These are phyloP conservation scores for Ichneumoninae sp. DNA, from an alignment of 2,888 invertebrate genomes.

Conservation along the genomic window DNA sequence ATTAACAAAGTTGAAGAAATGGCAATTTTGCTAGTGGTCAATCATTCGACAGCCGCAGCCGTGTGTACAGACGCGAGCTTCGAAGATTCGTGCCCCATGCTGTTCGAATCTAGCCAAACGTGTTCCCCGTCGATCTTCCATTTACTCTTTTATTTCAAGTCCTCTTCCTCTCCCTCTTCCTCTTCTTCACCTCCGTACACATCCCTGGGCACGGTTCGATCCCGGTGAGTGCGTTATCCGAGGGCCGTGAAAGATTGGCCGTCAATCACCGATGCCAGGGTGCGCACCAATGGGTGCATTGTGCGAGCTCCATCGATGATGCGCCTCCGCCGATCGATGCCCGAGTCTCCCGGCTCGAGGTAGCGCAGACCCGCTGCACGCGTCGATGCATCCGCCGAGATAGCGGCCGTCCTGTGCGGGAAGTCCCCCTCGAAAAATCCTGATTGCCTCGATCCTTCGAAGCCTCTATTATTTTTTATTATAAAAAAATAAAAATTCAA, in stretches of 20 bases:
- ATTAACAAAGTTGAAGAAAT: background rate
- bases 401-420: slow-evolving; percentile 25
- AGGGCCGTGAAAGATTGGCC: slow-evolving; percentile 72
- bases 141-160: slow-evolving; percentile 26
- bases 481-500: background rate
- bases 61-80: slow-evolving; percentile 60
- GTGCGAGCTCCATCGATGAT: slow-evolving; percentile 52
- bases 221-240: slow-evolving; percentile 51
- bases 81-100: slow-evolving; percentile 66
- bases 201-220: background rate
- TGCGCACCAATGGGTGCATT: slow-evolving; percentile 65
- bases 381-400: slow-evolving; percentile 55
- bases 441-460: slow-evolving; percentile 56
- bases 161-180: background rate
- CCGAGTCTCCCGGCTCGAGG: slow-evolving; percentile 19
- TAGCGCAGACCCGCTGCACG: slow-evolving; percentile 38
- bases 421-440: slow-evolving; percentile 30
- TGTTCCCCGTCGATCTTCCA: slow-evolving; percentile 61
- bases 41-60: background rate
- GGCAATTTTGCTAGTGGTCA: background rate
- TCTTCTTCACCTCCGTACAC: background rate
- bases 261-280: slow-evolving; percentile 71
- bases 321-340: slow-evolving; percentile 56
- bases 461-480: background rate
- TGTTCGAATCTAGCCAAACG: slow-evolving; percentile 74